phyloP scores from a whole-genome alignment of 2,888 invertebrate species.

The Eilema griseolum region DNA sequence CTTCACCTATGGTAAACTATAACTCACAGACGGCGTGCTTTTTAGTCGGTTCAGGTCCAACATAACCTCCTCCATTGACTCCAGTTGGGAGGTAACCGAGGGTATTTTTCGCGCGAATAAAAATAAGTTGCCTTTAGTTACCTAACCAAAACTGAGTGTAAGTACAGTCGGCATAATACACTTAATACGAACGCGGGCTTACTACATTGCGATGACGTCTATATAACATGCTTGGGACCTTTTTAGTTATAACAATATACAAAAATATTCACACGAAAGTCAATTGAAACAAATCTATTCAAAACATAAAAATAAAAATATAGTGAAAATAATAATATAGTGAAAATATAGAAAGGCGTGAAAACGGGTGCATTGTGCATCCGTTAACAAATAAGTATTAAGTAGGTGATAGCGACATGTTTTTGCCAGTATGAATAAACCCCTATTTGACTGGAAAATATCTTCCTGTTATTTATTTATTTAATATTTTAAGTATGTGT shows the following conservation, averaged over 20 bases:
- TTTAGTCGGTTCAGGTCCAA: too few species aligned
- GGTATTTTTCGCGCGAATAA: too few species aligned
- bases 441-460: too few species aligned
- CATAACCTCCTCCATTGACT: too few species aligned
- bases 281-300: not conserved
- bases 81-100: too few species aligned
- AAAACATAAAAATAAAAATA: too few species aligned
- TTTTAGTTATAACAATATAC: not conserved
- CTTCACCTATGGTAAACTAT: too few species aligned
- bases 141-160: too few species aligned
- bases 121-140: too few species aligned
- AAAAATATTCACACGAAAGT: not conserved
- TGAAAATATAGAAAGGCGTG: not conserved
- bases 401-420: too few species aligned
- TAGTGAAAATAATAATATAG: not conserved
- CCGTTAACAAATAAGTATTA: not conserved
- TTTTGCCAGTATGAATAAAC: too few species aligned
- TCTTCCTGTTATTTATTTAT: not conserved
- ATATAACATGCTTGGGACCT: not conserved
- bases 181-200: not conserved
- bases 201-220: not conserved
- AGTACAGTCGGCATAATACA: not conserved
- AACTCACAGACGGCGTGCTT: too few species aligned
- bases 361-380: not conserved
- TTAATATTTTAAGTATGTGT: not conserved